Conservation (phyloP, 2,113 vertebrate genomes). For the Chamaetylas fuelleborni region DNA sequence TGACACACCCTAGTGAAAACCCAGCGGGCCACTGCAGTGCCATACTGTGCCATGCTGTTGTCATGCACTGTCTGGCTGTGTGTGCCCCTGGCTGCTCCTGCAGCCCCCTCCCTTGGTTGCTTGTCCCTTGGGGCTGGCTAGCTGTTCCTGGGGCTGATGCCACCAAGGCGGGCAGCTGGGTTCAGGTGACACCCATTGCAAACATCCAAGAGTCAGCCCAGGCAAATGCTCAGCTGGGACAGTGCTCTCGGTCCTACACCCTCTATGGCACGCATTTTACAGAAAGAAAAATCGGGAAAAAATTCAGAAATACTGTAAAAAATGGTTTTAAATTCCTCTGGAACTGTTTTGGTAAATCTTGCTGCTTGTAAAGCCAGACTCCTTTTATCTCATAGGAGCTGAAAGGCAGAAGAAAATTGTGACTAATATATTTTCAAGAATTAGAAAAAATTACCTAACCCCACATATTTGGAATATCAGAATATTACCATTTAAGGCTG, state of each 20-base stretch:
- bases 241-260: neutral
- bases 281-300: neutral
- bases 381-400: neutral
- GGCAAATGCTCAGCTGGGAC: neutral
- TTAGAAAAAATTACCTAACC: conserved; percentile 1
- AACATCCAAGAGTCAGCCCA: accelerated
- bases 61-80: neutral
- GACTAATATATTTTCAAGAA: conserved; percentile 28
- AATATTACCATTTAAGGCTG: neutral
- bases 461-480: neutral
- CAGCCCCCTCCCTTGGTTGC: neutral
- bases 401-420: conserved; percentile 13
- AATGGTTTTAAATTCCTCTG: neutral
- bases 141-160: neutral
- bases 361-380: neutral
- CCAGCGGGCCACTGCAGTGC: neutral
- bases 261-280: neutral
- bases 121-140: neutral
- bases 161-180: neutral
- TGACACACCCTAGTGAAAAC: neutral
- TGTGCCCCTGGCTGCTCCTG: neutral
- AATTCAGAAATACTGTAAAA: neutral
- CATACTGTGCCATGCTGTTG: neutral
- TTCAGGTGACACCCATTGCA: accelerated
- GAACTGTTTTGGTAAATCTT: neutral